Evolutionary conservation across 2,113 vertebrate species (phyloP).

Genomic region (Chloropsis hardwickii): DNA sequence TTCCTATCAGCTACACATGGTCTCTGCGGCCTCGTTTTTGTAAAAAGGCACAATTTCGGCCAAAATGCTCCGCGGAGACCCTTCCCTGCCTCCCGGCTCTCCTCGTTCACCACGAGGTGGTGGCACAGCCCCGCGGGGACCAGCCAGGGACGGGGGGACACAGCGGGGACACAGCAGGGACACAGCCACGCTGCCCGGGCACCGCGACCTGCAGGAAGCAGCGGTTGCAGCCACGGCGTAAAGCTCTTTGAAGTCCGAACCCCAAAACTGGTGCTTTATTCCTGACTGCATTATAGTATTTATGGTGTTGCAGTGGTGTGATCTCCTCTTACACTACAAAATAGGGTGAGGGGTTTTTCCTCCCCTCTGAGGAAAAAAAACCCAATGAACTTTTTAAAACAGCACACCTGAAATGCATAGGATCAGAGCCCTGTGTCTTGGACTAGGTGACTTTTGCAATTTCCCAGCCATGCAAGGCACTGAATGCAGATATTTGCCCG

Average conservation of each 20-base stretch:
- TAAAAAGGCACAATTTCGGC: neutral
- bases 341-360: fast-evolving
- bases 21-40: neutral
- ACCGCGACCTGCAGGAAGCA: neutral
- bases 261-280: neutral
- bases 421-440: neutral
- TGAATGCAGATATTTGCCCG: neutral
- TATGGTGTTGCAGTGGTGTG: no score
- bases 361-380: fast-evolving
- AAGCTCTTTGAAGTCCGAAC: neutral
- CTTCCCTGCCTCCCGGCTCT: no score
- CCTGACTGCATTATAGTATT: neutral
- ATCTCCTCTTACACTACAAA: neutral
- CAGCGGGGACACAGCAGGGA: neutral
- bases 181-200: neutral
- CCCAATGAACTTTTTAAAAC: neutral
- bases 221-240: fast-evolving
- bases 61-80: neutral
- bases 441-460: neutral
- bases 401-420: neutral
- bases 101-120: neutral
- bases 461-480: neutral
- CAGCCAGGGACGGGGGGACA: neutral
- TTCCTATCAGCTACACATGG: fast-evolving
- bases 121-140: neutral